Percentiles rank a stretch among this genome's conserved stretches.
phyloP scores from a whole-genome alignment of 2,797 vertebrate genomes.

The Bryconaethiops microstoma region DNA sequence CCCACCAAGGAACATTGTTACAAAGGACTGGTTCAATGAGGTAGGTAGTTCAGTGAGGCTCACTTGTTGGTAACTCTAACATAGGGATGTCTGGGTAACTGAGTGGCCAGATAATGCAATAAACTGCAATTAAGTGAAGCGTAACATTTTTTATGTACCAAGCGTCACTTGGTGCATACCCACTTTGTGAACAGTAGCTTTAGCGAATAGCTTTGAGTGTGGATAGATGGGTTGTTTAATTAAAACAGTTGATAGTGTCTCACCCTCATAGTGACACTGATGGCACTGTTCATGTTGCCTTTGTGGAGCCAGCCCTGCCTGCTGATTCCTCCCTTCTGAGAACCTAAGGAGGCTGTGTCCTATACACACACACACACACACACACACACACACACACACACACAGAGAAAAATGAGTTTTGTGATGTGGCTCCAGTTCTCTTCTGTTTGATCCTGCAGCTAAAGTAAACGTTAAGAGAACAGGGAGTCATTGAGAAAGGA shows the following conservation, averaged over 20 bases:
- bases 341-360: conserved; percentile 96
- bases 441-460: conserved; percentile 48
- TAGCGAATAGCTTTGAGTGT: neutral
- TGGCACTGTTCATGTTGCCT: conserved; percentile 98
- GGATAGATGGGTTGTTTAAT: neutral
- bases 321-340: conserved; percentile 96
- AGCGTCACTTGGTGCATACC: too few species aligned
- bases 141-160: too few species aligned
- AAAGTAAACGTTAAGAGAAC: conserved; percentile 48
- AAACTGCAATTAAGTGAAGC: too few species aligned
- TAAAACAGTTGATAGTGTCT: conserved; percentile 58
- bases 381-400: conserved; percentile 58
- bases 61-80: too few species aligned
- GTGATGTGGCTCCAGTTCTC: conserved; percentile 38
- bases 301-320: conserved; percentile 98
- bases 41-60: too few species aligned
- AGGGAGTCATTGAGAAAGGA: conserved; percentile 23
- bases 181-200: too few species aligned
- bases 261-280: conserved; percentile 99
- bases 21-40: too few species aligned
- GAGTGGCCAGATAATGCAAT: too few species aligned
- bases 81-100: too few species aligned
- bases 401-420: conserved; percentile 33
- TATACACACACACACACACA: conserved; percentile 64
- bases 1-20: too few species aligned